phyloP scores from a whole-genome alignment of 2,797 vertebrate genomes.

The Sparus aurata region DNA sequence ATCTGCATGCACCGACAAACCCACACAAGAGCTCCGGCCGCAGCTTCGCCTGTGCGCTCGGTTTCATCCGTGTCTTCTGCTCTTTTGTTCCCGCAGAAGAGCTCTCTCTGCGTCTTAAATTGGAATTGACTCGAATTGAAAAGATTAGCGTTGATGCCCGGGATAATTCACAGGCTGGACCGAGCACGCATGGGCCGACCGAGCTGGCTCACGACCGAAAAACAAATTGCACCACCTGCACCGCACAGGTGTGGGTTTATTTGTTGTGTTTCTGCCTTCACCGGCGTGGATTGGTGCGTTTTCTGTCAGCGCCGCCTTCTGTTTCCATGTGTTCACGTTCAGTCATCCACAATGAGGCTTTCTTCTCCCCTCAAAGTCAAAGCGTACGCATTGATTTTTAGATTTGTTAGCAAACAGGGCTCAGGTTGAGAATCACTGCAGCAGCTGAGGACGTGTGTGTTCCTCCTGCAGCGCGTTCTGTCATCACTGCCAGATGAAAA shows the following conservation, averaged over 20 bases:
- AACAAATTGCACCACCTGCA: conserved; percentile 44
- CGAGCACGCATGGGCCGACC: background rate
- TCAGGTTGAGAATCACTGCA: conserved; percentile 31
- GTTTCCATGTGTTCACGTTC: conserved; percentile 5
- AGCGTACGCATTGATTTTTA: conserved; percentile 57
- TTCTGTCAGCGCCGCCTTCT: background rate
- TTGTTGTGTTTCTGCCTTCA: conserved; percentile 8
- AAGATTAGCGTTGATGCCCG: conserved; percentile 8
- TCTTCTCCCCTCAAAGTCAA: conserved; percentile 37
- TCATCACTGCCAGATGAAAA: background rate
- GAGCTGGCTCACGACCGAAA: background rate
- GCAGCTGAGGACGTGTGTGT: conserved; percentile 23
- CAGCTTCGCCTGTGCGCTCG: background rate
- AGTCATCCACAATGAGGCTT: conserved; percentile 21
- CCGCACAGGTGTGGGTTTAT: conserved; percentile 37
- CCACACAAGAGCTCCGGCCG: background rate
- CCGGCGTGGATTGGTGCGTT: background rate
- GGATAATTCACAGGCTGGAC: background rate
- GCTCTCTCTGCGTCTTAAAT: conserved; percentile 13
- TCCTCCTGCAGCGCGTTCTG: conserved; percentile 4
- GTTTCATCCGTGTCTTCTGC: conserved; percentile 8
- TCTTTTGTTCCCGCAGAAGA: conserved; percentile 15
- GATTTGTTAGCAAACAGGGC: conserved; percentile 54
- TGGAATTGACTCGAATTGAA: conserved; percentile 20
- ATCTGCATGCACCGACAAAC: conserved; percentile 17